A percentile compares a stretch with the other conserved stretches of the same genome.
Evolutionary conservation across 2,113 vertebrate genomes (phyloP).

Genomic region (Aldabrachelys gigantea): DNA sequence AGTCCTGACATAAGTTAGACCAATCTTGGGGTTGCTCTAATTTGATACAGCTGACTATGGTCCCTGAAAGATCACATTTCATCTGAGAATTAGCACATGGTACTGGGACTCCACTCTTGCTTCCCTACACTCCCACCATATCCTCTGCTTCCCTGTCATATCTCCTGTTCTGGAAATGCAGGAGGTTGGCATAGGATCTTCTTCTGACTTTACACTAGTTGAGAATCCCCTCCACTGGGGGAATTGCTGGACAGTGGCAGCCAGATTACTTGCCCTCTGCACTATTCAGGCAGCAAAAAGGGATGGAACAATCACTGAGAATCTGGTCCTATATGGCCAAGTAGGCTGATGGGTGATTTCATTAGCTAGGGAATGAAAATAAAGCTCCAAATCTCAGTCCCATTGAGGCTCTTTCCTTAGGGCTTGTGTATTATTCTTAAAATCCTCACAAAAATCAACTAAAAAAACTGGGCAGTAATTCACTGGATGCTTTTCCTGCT

Average conservation of each 20-base stretch:
- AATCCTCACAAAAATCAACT: neutral
- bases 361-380: neutral
- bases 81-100: neutral
- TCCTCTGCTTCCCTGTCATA: neutral
- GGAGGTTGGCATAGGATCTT: neutral
- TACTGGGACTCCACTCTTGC: neutral
- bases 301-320: neutral
- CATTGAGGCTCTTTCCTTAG: neutral
- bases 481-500: neutral
- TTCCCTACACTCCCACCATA: neutral
- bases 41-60: neutral
- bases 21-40: neutral
- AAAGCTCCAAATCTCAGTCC: neutral
- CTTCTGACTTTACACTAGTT: neutral
- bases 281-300: neutral
- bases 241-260: neutral
- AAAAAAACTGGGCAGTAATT: neutral
- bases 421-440: neutral
- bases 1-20: neutral
- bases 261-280: neutral
- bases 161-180: neutral
- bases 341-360: neutral
- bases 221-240: neutral
- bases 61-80: neutral
- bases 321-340: neutral